phyloP scores from a whole-genome alignment of 2,888 invertebrate genomes.

The Argynnis bischoffii region DNA sequence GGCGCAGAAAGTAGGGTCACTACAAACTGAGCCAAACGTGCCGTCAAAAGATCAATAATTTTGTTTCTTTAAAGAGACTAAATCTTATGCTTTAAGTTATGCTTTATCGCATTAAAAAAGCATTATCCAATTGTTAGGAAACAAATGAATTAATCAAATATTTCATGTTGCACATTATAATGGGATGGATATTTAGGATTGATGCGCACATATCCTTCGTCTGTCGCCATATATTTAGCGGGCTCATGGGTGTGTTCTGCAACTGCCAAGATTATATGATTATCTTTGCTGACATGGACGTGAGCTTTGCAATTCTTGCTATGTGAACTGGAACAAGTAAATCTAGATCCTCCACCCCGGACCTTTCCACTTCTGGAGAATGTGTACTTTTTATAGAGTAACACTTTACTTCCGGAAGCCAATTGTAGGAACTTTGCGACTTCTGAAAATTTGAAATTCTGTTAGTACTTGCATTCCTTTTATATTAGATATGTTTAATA shows the following conservation, averaged over 20 bases:
- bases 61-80: too few species aligned
- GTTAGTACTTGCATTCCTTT: not conserved
- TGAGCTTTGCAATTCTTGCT: conserved; percentile 53
- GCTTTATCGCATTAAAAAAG: not conserved
- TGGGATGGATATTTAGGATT: conserved; percentile 37
- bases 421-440: conserved; percentile 35
- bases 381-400: conserved; percentile 51
- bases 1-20: too few species aligned
- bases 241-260: conserved; percentile 42
- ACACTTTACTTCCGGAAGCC: conserved; percentile 42
- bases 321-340: conserved; percentile 49
- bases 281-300: conserved; percentile 46
- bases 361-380: conserved; percentile 50
- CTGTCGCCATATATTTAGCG: conserved; percentile 35
- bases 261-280: conserved; percentile 23
- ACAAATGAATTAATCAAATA: conserved; percentile 28
- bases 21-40: too few species aligned
- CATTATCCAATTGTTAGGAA: too few species aligned
- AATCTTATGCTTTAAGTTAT: too few species aligned
- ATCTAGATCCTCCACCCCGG: conserved; percentile 52
- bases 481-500: not conserved
- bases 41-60: too few species aligned
- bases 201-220: conserved; percentile 37
- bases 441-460: conserved; percentile 31
- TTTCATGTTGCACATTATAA: conserved; percentile 36